phyloP scores from a whole-genome alignment of 2,113 vertebrate species.

The Platysteira castanea region DNA sequence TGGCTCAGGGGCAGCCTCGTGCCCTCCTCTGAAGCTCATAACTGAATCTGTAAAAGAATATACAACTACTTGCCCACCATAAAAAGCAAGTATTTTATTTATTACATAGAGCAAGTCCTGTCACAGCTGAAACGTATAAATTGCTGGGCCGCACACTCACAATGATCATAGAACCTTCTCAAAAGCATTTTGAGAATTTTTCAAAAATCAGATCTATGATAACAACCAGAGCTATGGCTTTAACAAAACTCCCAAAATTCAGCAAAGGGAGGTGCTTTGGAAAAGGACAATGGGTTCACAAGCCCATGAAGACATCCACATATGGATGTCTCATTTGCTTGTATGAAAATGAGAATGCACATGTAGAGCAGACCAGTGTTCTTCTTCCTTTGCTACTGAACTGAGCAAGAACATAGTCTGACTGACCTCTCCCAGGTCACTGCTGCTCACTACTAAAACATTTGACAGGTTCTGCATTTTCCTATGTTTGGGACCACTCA shows the following conservation, averaged over 20 bases:
- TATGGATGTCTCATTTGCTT: not conserved
- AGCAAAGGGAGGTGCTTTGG: not conserved
- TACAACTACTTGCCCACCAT: not conserved
- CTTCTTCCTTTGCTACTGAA: not conserved
- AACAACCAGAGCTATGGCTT: not conserved
- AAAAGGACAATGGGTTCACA: not conserved
- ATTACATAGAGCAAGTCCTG: not conserved
- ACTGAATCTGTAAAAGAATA: not conserved
- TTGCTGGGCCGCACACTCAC: not conserved
- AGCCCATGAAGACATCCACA: not conserved
- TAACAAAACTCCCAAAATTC: not conserved
- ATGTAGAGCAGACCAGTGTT: not conserved
- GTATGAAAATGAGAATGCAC: not conserved
- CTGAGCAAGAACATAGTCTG: not conserved
- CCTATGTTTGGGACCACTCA: not conserved
- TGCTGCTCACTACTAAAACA: not conserved
- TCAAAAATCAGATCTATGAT: not conserved
- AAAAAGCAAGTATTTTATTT: not conserved
- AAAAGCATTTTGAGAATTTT: not conserved
- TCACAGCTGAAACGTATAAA: not conserved
- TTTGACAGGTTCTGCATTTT: not conserved
- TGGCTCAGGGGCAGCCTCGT: not conserved
- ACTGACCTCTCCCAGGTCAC: not conserved
- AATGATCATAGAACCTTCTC: not conserved
- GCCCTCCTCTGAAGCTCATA: not conserved